Evolutionary conservation across 2,113 vertebrate genomes (phyloP).

Genomic region (Microtus oregoni): DNA sequence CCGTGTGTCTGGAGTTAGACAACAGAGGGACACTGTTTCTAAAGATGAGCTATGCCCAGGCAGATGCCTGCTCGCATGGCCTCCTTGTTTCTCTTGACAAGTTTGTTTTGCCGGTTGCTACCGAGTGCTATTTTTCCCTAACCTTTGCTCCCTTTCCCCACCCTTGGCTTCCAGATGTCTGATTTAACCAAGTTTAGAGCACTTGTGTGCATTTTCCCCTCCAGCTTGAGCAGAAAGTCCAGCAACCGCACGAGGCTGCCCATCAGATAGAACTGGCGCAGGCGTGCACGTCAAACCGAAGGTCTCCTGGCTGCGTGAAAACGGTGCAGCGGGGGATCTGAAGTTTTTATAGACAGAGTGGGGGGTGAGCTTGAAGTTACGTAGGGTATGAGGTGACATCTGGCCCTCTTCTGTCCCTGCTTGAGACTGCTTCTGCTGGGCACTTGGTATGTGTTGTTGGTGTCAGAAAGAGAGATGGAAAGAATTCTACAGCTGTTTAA

Average conservation of each 20-base stretch:
- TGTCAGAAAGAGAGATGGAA: not conserved
- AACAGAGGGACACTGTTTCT: not conserved
- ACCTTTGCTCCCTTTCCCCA: slow-evolving; percentile 73
- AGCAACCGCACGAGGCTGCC: slow-evolving; percentile 27
- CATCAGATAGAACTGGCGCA: slow-evolving; percentile 13
- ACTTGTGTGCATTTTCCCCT: not conserved
- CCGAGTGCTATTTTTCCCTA: slow-evolving; percentile 59
- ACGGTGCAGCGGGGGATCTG: not conserved
- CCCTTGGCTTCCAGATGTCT: slow-evolving; percentile 63
- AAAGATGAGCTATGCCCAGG: not conserved
- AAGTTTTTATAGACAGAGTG: slow-evolving; percentile 33
- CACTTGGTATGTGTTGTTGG: too few relatives aligned
- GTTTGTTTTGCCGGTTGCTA: slow-evolving; percentile 75
- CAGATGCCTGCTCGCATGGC: not conserved
- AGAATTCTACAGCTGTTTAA: not conserved
- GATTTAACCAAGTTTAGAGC: slow-evolving; percentile 11
- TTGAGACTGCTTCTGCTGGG: not conserved
- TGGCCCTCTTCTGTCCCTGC: not conserved
- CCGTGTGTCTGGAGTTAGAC: not conserved
- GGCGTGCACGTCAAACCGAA: not conserved
- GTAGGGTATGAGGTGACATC: not conserved
- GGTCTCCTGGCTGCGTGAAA: not conserved
- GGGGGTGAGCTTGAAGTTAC: slow-evolving; percentile 1
- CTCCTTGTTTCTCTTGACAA: slow-evolving; percentile 47
- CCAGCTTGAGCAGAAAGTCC: not conserved